phyloP scores from a whole-genome alignment of 2,888 invertebrate species.

The Lasioglossum leucozonium region DNA sequence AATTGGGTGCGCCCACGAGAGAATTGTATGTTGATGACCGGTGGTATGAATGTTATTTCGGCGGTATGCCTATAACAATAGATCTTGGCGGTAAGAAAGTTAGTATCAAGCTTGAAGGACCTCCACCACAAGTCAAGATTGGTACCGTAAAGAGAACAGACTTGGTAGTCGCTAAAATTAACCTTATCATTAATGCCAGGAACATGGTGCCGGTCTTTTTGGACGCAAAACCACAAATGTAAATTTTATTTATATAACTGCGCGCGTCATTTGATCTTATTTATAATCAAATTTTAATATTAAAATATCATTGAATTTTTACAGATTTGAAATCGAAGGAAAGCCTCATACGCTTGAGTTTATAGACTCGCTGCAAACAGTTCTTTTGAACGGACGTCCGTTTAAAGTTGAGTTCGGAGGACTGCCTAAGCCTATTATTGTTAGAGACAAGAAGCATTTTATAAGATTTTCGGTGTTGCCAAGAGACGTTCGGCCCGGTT shows the following conservation, averaged over 20 bases:
- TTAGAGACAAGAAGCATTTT: constrained; percentile 92
- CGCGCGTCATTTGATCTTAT: not conserved
- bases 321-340: constrained; percentile 89
- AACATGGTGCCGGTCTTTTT: constrained; percentile 92
- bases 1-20: constrained; percentile 96
- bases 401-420: constrained; percentile 94
- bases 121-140: constrained; percentile 97
- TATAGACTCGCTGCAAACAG: constrained; percentile 91
- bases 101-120: constrained; percentile 93
- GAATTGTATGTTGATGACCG: constrained; percentile 95
- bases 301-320: constrained; percentile 34
- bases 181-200: constrained; percentile 92
- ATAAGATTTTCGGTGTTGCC: constrained; percentile 93
- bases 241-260: constrained; percentile 56
- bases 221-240: constrained; percentile 92
- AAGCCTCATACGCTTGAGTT: constrained; percentile 91
- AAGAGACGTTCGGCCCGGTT: constrained; percentile 89
- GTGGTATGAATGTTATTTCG: constrained; percentile 97
- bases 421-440: constrained; percentile 91
- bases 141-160: constrained; percentile 91
- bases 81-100: constrained; percentile 92
- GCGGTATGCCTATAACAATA: constrained; percentile 93
- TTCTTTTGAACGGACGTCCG: constrained; percentile 91
- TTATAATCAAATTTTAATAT: not conserved
- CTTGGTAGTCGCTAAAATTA: constrained; percentile 93